phyloP scores from a whole-genome alignment of 2,113 vertebrate genomes.

The Urocynchramus pylzowi region DNA sequence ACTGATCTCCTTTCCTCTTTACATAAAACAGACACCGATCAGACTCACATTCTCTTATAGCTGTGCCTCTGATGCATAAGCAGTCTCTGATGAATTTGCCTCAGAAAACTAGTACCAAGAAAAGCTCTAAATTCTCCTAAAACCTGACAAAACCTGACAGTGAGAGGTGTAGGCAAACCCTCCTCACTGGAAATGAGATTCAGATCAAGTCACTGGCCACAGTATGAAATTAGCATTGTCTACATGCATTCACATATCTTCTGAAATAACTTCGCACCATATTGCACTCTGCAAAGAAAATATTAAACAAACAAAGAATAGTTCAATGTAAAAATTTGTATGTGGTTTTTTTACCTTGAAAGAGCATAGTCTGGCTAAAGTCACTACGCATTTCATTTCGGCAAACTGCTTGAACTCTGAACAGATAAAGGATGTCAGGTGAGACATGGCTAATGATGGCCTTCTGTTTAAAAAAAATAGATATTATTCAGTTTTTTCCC shows the following conservation, averaged over 20 bases:
- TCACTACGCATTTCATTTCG: constrained; percentile 95
- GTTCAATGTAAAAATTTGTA: background rate
- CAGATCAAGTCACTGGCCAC: background rate
- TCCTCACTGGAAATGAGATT: background rate
- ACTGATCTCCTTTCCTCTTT: background rate
- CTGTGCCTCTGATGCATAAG: background rate
- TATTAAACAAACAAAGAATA: background rate
- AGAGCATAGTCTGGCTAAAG: constrained; percentile 98
- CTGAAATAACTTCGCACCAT: background rate
- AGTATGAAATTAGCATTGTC: background rate
- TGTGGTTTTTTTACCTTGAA: constrained; percentile 82
- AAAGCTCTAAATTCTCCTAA: background rate
- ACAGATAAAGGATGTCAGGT: constrained; percentile 92
- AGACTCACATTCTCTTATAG: background rate
- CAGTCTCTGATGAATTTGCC: background rate
- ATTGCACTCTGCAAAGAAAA: background rate
- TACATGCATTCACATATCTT: background rate
- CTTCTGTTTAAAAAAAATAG: constrained; percentile 84
- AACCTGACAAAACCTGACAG: background rate
- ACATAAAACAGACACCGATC: background rate
- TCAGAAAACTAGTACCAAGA: background rate
- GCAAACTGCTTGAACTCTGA: constrained; percentile 93
- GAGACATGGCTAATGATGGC: constrained; percentile 91
- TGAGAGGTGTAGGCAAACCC: background rate
- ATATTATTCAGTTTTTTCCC: constrained; percentile 73